Evolutionary conservation across 2,888 invertebrate species (phyloP), one percentile per base, ranked within the genome.

Genomic region (Saturnia japonica): DNA sequence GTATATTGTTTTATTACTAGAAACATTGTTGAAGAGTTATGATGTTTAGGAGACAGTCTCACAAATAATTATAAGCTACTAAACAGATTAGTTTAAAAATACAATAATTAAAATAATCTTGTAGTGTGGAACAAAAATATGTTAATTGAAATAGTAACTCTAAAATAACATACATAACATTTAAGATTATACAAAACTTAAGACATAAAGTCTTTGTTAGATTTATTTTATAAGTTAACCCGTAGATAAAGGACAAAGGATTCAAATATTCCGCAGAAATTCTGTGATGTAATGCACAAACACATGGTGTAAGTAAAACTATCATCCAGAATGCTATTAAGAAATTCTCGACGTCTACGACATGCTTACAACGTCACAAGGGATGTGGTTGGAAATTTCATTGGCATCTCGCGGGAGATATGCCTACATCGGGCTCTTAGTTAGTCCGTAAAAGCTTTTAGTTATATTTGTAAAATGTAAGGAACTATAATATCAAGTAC

Each of bases 191-290:
- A 60, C 25, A 14, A 11, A 4, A 60, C 16, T 12, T 28, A 60
- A 28, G 28, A 3, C 54, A 12, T 54, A 28, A 60, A 60, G 57
- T 14, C 11, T 60, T 28, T 28, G 28, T 60, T 60, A 60, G 4
- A 25, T 60, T 25, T 14, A 28, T 60, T 60, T 28, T 60, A 28
- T 25, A 60, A 60, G 57, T 28, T 28, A 60, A 60, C 57, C 57
- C 57, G 14, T 60, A 22, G 22, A 54, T 54, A 60, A 25, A 60
- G 28, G 57, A 28, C 57, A 78, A 78, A 79, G 82, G 81, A 80
- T 82, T 82, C 74, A 79, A 82, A 86, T 79, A 79, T 80, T 73
- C 72, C 71, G 60, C 68, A 86, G 88, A 88, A 90, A 88, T 75
- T 74, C 78, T 88, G 74, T 88, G 85, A 88, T 82, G 82, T 86